A percentile compares a stretch with the other conserved stretches of the same genome.
phyloP scores from a whole-genome alignment of 2,888 invertebrate genomes.

The Mimumesa dahlbomi region DNA sequence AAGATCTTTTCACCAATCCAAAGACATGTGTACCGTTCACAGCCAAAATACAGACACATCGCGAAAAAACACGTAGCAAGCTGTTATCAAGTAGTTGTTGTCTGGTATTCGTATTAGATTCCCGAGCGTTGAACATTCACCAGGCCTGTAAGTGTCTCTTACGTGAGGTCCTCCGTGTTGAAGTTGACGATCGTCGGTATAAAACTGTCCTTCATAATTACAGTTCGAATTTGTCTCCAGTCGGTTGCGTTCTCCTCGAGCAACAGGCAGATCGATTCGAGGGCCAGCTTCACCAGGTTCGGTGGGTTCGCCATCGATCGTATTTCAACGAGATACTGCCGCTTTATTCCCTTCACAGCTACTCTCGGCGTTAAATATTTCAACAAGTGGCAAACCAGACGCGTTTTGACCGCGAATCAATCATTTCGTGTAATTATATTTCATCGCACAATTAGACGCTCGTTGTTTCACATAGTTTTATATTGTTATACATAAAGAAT shows the following conservation, averaged over 20 bases:
- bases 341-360: conserved; percentile 98
- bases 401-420: too few species aligned
- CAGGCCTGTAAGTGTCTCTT: conserved; percentile 81
- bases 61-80: conserved; percentile 60
- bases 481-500: too few species aligned
- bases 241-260: conserved; percentile 95
- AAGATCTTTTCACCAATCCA: not conserved
- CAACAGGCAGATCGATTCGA: conserved; percentile 96
- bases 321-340: conserved; percentile 96
- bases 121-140: conserved; percentile 69
- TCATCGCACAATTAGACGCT: too few species aligned
- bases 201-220: conserved; percentile 97
- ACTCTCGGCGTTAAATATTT: conserved; percentile 65
- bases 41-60: conserved; percentile 49
- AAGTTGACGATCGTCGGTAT: conserved; percentile 97
- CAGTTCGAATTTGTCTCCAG: conserved; percentile 95
- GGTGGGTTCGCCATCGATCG: conserved; percentile 97
- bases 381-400: too few species aligned
- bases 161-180: conserved; percentile 95
- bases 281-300: conserved; percentile 93
- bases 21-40: conserved; percentile 33
- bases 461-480: too few species aligned
- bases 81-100: conserved; percentile 60
- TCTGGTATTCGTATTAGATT: conserved; percentile 66
- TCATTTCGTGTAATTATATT: too few species aligned